phyloP scores from a whole-genome alignment of 1,140 invertebrate genomes.

The Episyrphus balteatus region DNA sequence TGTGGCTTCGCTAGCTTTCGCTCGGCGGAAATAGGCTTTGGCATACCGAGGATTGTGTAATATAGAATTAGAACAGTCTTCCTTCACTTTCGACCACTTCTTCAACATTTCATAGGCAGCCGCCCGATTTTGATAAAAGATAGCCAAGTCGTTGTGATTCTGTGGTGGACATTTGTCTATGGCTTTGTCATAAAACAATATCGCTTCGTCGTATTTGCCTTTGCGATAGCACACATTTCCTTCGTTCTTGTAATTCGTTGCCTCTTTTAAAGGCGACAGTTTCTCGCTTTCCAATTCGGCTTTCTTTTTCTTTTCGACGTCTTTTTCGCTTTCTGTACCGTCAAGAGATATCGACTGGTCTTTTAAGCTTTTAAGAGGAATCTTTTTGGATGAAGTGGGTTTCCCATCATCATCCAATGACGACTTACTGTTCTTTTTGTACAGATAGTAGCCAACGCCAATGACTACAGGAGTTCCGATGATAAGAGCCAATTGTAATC shows the following conservation, averaged over 20 bases:
- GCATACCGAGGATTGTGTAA: constrained; percentile 77
- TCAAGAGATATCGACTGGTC: constrained; percentile 41
- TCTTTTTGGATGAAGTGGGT: constrained; percentile 17
- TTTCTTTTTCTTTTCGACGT: constrained; percentile 41
- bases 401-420: constrained; percentile 8
- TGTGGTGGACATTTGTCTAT: constrained; percentile 73
- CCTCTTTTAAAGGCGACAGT: constrained; percentile 38
- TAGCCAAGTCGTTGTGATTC: constrained; percentile 63
- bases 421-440: constrained; percentile 40
- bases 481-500: constrained; percentile 45
- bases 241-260: constrained; percentile 58
- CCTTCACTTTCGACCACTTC: constrained; percentile 72
- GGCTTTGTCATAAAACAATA: constrained; percentile 76
- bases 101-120: constrained; percentile 88
- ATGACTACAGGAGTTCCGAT: constrained; percentile 71
- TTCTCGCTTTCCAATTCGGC: constrained; percentile 41
- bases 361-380: constrained; percentile 18
- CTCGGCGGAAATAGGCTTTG: constrained; percentile 76
- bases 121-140: constrained; percentile 91
- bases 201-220: constrained; percentile 80
- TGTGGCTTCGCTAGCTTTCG: constrained; percentile 68
- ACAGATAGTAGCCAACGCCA: constrained; percentile 70
- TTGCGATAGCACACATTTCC: constrained; percentile 82
- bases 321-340: constrained; percentile 34
- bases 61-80: constrained; percentile 77